These are phyloP conservation scores for Malaclemys terrapin DNA, from an alignment of 2,113 vertebrate species.

Conservation along the genomic window DNA sequence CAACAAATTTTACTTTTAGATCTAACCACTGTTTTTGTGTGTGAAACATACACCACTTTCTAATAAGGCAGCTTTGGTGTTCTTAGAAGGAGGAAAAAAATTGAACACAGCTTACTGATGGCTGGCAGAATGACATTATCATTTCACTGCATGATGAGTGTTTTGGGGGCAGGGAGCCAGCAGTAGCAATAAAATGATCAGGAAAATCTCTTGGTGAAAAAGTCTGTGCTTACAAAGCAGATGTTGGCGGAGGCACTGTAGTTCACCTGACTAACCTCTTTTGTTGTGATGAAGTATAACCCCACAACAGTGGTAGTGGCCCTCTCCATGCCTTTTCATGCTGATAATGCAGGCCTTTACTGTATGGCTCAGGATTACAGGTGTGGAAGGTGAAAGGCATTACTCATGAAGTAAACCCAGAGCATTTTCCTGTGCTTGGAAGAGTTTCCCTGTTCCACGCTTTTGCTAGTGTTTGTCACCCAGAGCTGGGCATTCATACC, in stretches of 20 bases:
- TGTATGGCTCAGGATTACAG: not conserved
- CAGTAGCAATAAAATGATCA: constrained; percentile 40
- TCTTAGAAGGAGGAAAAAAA: not conserved
- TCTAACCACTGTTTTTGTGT: not conserved
- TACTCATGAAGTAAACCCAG: not conserved
- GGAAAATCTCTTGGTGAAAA: constrained; percentile 29
- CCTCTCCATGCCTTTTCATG: not conserved
- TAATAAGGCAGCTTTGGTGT: not conserved
- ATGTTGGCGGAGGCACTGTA: not conserved
- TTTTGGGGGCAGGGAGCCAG: constrained; percentile 51
- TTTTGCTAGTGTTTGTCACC: not conserved
- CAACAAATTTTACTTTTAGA: not conserved
- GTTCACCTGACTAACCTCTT: not conserved
- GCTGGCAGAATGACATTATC: constrained; percentile 28
- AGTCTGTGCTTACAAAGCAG: not conserved
- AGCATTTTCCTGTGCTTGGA: not conserved
- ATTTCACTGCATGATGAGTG: constrained; percentile 25
- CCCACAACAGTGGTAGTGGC: not conserved
- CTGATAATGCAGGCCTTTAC: not conserved
- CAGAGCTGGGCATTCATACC: not conserved
- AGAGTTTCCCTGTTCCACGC: not conserved
- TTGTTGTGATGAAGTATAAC: not conserved
- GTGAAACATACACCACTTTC: not conserved
- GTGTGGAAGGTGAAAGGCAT: not conserved
- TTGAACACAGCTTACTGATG: not conserved